Percentiles rank a stretch among this genome's conserved stretches.
These are phyloP conservation scores for Forbesichthys agassizii DNA, from an alignment of 2,113 vertebrate species.

Conservation along the genomic window DNA sequence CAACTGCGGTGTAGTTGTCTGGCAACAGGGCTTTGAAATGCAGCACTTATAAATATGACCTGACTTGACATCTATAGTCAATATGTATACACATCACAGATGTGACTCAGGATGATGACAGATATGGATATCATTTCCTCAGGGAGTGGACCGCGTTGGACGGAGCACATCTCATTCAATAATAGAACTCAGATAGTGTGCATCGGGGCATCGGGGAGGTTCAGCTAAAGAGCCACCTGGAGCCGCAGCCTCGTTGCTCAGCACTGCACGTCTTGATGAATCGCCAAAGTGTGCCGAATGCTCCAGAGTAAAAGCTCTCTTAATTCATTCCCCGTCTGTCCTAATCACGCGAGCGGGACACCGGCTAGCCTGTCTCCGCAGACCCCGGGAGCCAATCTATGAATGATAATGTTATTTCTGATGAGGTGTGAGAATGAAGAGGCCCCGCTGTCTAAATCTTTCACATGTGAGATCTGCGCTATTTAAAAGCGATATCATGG, in stretches of 20 bases:
- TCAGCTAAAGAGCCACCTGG: neutral
- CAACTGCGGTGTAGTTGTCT: neutral
- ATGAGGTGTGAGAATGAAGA: conserved; percentile 34
- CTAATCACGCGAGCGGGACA: conserved; percentile 48
- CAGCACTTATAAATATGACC: neutral
- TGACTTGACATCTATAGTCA: neutral
- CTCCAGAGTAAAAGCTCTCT: conserved; percentile 47
- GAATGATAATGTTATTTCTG: conserved; percentile 65
- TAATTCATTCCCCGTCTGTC: conserved; percentile 57
- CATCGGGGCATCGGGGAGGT: conserved; percentile 40
- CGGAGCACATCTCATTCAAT: conserved; percentile 47
- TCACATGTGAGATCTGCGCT: conserved; percentile 29
- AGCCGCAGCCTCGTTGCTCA: conserved; percentile 26
- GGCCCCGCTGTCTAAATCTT: conserved; percentile 36
- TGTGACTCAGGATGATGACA: conserved; percentile 17
- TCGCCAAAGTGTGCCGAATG: conserved; percentile 33
- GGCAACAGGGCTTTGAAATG: neutral
- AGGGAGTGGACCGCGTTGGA: conserved; percentile 30
- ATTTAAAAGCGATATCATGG: conserved; percentile 35
- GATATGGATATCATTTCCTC: conserved; percentile 36
- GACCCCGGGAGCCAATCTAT: conserved; percentile 52
- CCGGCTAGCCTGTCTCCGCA: conserved; percentile 38
- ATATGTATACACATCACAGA: conserved; percentile 7
- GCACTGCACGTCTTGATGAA: conserved; percentile 28
- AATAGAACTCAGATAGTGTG: conserved; percentile 33